Percentiles rank a stretch among this genome's conserved stretches.
Evolutionary conservation across 2,113 vertebrate genomes (phyloP).

Genomic region (Nettapus auritus): DNA sequence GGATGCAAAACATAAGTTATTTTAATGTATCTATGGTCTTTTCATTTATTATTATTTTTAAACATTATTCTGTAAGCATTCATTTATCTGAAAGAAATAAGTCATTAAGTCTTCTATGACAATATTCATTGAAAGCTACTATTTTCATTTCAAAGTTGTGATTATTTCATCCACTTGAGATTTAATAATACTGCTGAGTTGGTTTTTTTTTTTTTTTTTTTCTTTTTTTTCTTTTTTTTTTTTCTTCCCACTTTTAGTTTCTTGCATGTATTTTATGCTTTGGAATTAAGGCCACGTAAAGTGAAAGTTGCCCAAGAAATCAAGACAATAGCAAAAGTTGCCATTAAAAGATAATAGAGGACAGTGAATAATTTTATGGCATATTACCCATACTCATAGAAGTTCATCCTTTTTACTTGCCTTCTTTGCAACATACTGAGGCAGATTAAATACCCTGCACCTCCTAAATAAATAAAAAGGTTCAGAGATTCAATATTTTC

Average conservation of each 20-base stretch:
- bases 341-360: not conserved
- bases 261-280: not conserved
- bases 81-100: not conserved
- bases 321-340: not conserved
- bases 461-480: constrained; percentile 1
- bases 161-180: not conserved
- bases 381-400: not conserved
- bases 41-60: not conserved
- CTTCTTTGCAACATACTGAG: not conserved
- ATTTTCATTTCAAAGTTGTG: not conserved
- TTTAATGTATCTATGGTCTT: not conserved
- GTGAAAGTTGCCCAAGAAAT: not conserved
- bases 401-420: not conserved
- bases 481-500: constrained; percentile 10
- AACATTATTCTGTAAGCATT: not conserved
- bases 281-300: not conserved
- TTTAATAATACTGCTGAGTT: not conserved
- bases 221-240: too few relatives aligned
- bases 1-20: not conserved
- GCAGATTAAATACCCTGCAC: not conserved
- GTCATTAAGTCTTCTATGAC: not conserved
- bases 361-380: not conserved
- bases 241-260: not conserved
- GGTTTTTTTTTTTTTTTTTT: too few relatives aligned
- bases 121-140: not conserved